These are phyloP conservation scores for Poecilia latipinna DNA, from an alignment of 2,113 vertebrate genomes.

Conservation along the genomic window DNA sequence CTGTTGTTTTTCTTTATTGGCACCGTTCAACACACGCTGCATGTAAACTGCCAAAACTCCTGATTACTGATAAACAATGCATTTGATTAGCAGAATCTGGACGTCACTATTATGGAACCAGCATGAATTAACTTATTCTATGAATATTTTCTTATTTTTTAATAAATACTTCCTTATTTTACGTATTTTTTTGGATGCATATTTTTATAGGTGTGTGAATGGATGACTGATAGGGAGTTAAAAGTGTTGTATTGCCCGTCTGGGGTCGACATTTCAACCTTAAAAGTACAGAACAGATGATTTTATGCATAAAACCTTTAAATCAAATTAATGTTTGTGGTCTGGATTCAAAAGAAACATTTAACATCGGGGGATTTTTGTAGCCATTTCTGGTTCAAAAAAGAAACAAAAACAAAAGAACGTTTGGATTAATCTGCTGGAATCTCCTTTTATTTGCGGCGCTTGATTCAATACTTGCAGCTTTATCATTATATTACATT, in stretches of 20 bases:
- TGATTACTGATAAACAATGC: neutral
- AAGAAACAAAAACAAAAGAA: conserved; percentile 26
- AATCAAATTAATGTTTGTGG: neutral
- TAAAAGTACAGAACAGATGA: neutral
- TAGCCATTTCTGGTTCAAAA: conserved; percentile 21
- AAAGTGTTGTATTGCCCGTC: neutral
- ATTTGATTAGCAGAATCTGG: neutral
- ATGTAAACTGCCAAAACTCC: neutral
- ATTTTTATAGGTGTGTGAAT: neutral
- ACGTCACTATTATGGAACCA: neutral
- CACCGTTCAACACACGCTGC: too few species aligned
- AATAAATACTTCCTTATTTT: too few species aligned
- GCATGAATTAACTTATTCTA: neutral
- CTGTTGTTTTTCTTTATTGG: neutral
- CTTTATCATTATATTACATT: neutral
- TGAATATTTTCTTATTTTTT: neutral
- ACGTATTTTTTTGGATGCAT: too few species aligned
- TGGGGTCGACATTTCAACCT: neutral
- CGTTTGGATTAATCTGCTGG: conserved; percentile 38
- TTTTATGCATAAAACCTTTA: neutral
- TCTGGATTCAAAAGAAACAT: conserved; percentile 19
- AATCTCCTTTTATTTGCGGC: conserved; percentile 23
- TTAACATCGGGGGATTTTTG: conserved; percentile 47
- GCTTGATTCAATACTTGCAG: neutral
- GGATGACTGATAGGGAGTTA: neutral